Evolutionary conservation across 2,888 invertebrate species (phyloP).

Genomic region (Eristalis tenax): DNA sequence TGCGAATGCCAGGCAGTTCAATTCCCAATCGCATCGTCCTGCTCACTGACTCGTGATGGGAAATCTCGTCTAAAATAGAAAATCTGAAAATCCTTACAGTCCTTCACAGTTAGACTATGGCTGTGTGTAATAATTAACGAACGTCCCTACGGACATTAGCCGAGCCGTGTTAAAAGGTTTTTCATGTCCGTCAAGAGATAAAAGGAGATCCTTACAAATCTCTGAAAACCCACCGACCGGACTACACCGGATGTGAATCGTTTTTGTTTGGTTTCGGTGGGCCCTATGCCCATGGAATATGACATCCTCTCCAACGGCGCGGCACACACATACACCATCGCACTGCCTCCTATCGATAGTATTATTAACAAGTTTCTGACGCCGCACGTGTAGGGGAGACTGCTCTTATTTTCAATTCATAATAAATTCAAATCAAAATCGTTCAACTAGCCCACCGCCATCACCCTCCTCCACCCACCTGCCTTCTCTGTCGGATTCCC

Average conservation of each 20-base stretch:
- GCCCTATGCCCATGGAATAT: neutral
- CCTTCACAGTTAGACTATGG: constrained; percentile 34
- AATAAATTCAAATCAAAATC: constrained; percentile 46
- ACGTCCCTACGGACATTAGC: constrained; percentile 31
- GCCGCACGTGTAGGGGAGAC: neutral
- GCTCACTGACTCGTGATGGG: neutral
- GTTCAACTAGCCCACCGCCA: neutral
- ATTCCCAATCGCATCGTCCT: constrained; percentile 40
- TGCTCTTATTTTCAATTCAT: constrained; percentile 12
- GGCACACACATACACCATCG: neutral
- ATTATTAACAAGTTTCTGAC: constrained; percentile 36
- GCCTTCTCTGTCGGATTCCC: no score
- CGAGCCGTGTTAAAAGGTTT: constrained; percentile 54
- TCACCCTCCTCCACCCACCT: neutral
- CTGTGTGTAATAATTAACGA: constrained; percentile 61
- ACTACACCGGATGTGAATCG: neutral
- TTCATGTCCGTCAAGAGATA: constrained; percentile 45
- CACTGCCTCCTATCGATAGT: constrained; percentile 5
- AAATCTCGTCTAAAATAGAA: neutral
- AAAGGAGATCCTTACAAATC: neutral
- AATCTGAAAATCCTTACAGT: constrained; percentile 21
- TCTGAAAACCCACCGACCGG: neutral
- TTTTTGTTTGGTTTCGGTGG: neutral
- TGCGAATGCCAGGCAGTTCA: constrained; percentile 14
- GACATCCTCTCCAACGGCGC: neutral